phyloP scores from a whole-genome alignment of 2,113 vertebrate species.

The Fregetta grallaria region DNA sequence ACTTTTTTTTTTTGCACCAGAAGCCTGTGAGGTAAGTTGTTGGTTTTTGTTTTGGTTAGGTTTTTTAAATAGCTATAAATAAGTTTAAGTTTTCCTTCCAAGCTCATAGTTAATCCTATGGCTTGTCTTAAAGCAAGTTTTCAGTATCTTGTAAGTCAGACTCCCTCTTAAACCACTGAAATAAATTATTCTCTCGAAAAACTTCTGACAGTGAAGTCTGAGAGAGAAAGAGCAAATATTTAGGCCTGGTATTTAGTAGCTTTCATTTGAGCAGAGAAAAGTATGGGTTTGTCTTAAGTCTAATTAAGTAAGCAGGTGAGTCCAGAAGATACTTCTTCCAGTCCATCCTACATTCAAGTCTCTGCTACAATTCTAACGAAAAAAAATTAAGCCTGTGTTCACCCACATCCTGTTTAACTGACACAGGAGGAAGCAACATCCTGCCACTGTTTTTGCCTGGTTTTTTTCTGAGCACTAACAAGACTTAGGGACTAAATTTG shows the following conservation, averaged over 20 bases:
- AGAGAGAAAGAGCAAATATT: neutral
- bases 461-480: neutral
- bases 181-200: neutral
- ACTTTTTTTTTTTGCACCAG: neutral
- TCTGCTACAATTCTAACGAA: neutral
- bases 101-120: neutral
- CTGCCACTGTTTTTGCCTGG: neutral
- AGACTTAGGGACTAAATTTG: neutral
- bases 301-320: neutral
- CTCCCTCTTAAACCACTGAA: neutral
- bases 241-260: neutral
- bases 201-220: neutral
- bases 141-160: neutral
- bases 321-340: neutral
- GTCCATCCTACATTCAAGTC: neutral
- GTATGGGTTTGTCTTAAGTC: neutral
- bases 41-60: neutral
- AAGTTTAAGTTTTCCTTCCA: neutral
- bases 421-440: neutral
- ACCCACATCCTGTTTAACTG: neutral
- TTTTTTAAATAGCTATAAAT: neutral
- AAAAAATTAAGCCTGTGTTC: accelerated
- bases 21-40: neutral
- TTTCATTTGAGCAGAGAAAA: neutral
- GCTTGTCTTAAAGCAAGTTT: neutral